Percentiles rank a stretch among this genome's conserved stretches.
phyloP scores from a whole-genome alignment of 2,797 vertebrate genomes.

The Enteromius fasciolatus region DNA sequence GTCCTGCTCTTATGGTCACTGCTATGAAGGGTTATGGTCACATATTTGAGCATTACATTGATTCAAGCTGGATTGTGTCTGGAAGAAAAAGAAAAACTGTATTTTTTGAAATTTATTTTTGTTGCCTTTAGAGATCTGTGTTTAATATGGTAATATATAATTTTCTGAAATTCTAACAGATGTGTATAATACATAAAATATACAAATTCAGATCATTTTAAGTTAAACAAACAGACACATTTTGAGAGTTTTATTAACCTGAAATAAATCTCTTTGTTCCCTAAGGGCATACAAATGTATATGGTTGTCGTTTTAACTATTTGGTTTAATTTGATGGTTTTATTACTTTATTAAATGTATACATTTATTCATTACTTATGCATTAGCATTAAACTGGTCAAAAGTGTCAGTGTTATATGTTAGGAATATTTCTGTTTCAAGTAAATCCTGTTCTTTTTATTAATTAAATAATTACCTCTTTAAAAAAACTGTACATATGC shows the following conservation, averaged over 20 bases:
- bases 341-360: neutral
- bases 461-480: neutral
- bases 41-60: neutral
- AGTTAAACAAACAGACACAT: neutral
- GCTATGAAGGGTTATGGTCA: slow-evolving; percentile 27
- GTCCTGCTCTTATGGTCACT: neutral
- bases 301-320: neutral
- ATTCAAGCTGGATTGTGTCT: neutral
- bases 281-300: neutral
- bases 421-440: neutral
- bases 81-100: neutral
- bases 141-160: neutral
- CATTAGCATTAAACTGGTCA: neutral
- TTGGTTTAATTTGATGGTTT: neutral
- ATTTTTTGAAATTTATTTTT: neutral
- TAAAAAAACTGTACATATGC: too few species aligned
- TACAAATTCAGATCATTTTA: neutral
- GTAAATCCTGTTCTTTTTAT: neutral
- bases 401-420: neutral
- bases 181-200: neutral
- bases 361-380: neutral
- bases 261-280: neutral
- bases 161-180: neutral
- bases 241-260: neutral
- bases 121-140: neutral